Base-by-base conservation (phyloP, 2,797 vertebrate species). In the Acanthurus lineatus region DNA sequence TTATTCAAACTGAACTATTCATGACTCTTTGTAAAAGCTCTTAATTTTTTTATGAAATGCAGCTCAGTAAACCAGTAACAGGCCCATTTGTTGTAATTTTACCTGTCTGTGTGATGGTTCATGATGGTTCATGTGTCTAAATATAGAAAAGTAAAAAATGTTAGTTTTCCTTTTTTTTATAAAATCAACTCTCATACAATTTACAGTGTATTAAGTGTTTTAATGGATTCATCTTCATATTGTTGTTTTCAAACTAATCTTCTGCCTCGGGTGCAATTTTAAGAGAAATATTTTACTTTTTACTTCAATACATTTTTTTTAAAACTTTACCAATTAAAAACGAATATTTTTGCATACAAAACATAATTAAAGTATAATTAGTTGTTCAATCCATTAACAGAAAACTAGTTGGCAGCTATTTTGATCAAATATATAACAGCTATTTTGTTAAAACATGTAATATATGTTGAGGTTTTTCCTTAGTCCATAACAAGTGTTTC, bases 1-100 rank as follows among this genome's bases (percentile, higher is more conserved):
- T 86, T 51, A 88, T 80, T 84, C 53, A 15, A 78, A 78, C 48
- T 82, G 62, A 85, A 82, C 62, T 81, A 82, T 86, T 86, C 68
- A 77, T 82, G 78, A 86, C 56, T 86, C 72, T 59, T 70, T 54
- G 57, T 40, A 73, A 77, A 73, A 38, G 9, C 59, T 63, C 40
- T 59, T 73, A 63, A 81, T 64, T 22, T 75, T 79, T 59, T 32
- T 57, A 40, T 68, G 51, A 70, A 81, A 83, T 40, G 40, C 48
- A 47, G 59, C 40, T 0, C 15, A 73, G 53, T 45, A 35, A 48
- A 28, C 5, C 2, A 19, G 32, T 40, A 22, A 53, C 22, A 20
- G 69, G 35, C 65, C 45, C 25, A 62, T 58, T 58, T 70, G n/a
- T 77, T 48, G 51, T 51, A 22, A 38, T 60, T 62, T 42, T 11